Evolutionary conservation across 2,113 vertebrate genomes (phyloP).

Genomic region (Loxodonta africana): DNA sequence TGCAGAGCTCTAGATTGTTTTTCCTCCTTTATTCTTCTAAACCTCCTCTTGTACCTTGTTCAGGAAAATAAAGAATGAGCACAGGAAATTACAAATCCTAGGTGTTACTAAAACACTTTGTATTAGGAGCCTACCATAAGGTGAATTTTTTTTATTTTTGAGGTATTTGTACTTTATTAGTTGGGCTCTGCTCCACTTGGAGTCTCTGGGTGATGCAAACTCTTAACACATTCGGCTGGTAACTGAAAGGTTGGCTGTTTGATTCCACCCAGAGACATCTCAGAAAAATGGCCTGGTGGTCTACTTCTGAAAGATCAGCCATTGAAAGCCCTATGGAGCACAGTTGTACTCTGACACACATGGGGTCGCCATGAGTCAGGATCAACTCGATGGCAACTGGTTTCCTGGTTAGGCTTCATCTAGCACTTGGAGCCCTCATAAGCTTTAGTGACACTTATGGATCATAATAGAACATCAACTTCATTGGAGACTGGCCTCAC

Average conservation of each 20-base stretch:
- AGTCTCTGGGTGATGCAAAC: not conserved
- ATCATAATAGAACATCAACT: not conserved
- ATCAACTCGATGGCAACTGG: not conserved
- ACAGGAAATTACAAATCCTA: not conserved
- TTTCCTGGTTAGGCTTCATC: not conserved
- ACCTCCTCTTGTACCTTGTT: not conserved
- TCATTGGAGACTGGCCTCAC: not conserved
- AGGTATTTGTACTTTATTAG: not conserved
- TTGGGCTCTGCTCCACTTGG: not conserved
- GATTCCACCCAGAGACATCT: not conserved
- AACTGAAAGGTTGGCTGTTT: not conserved
- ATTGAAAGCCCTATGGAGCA: not conserved
- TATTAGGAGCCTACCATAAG: not conserved
- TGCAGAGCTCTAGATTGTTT: not conserved
- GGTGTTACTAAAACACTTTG: not conserved
- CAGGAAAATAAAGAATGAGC: constrained; percentile 1
- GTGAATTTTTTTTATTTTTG: not conserved
- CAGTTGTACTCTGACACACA: not conserved
- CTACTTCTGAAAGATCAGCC: not conserved
- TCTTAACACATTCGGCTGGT: not conserved
- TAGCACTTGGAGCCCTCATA: not conserved
- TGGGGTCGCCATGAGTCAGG: not conserved
- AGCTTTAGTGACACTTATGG: not conserved
- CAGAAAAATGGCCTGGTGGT: not conserved
- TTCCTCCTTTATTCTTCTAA: not conserved